Evolutionary conservation across 2,113 vertebrate species (phyloP).

Genomic region (Acinonyx jubatus): DNA sequence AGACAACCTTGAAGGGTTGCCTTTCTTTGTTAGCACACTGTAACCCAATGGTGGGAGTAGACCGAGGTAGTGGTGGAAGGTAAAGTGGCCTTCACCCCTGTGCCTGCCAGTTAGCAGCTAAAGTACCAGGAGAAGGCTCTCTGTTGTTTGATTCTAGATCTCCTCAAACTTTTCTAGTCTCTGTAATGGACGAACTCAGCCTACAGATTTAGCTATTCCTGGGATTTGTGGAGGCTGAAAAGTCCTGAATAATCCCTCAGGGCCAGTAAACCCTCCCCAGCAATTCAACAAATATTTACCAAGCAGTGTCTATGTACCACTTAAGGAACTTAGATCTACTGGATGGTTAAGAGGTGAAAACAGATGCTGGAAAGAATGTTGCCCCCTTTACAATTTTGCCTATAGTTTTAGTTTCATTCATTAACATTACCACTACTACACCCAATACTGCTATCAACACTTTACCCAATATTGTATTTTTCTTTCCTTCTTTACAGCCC

Average conservation of each 20-base stretch:
- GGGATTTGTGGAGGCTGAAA: neutral
- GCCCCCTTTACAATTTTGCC: neutral
- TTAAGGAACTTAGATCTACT: neutral
- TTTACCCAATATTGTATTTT: neutral
- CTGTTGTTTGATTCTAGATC: neutral
- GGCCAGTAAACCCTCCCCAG: neutral
- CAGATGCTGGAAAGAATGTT: neutral
- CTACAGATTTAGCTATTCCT: neutral
- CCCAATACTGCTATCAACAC: neutral
- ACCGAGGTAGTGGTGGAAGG: neutral
- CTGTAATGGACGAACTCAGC: neutral
- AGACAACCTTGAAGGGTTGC: neutral
- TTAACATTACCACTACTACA: neutral
- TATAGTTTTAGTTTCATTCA: conserved; percentile 17
- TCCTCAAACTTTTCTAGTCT: neutral
- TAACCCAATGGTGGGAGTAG: neutral
- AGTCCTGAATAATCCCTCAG: neutral
- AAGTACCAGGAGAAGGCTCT: neutral
- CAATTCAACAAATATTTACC: neutral
- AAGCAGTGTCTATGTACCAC: neutral
- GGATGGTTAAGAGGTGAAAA: neutral
- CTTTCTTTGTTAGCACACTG: neutral
- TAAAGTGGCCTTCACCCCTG: neutral
- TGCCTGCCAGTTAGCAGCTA: neutral
- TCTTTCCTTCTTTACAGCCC: neutral